These are phyloP conservation scores for Octonoba sinensis DNA, from an alignment of 2,888 invertebrate species.

Conservation along the genomic window DNA sequence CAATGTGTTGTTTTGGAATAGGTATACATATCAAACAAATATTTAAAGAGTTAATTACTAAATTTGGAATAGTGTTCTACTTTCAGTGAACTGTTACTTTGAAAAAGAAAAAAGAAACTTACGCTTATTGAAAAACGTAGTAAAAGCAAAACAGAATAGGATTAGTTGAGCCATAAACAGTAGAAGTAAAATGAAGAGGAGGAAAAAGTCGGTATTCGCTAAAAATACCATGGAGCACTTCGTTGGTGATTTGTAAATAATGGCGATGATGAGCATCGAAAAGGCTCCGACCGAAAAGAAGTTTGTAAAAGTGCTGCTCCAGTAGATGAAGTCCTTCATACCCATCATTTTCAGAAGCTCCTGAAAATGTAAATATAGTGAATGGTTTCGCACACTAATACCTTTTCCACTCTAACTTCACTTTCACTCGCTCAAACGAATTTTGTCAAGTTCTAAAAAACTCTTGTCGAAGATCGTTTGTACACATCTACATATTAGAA, in stretches of 20 bases:
- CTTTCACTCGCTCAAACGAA: no score
- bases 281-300: conserved; percentile 44
- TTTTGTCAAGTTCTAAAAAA: no score
- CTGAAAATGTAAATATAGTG: conserved; percentile 14
- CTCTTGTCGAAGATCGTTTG: no score
- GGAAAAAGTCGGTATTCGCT: conserved; percentile 26
- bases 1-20: no score
- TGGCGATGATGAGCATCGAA: conserved; percentile 47
- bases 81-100: no score
- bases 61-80: no score
- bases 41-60: no score
- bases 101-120: conserved; percentile 7
- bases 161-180: conserved; percentile 51
- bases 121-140: conserved; percentile 64
- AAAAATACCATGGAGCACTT: conserved; percentile 21
- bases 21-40: no score
- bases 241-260: conserved; percentile 38
- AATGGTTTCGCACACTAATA: no score
- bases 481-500: no score
- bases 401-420: no score
- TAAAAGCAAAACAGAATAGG: conserved; percentile 61
- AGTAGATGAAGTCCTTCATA: conserved; percentile 65
- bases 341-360: conserved; percentile 67
- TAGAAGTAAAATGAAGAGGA: conserved; percentile 49
- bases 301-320: conserved; percentile 63